These are phyloP conservation scores for Caenorhabditis drosophilae DNA, from an alignment of 2,888 invertebrate genomes.

Conservation along the genomic window DNA sequence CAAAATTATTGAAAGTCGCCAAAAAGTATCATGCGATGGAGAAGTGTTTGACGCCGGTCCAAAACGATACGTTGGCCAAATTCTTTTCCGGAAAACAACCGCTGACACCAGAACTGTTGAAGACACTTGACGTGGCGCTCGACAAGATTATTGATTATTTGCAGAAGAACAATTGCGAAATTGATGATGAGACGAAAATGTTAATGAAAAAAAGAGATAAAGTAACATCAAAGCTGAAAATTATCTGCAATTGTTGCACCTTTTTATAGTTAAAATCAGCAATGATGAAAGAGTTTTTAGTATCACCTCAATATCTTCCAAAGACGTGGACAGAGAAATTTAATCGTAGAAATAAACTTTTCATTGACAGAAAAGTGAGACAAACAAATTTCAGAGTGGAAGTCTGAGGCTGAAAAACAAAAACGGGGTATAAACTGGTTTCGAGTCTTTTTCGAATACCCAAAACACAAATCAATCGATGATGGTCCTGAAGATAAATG, in stretches of 20 bases:
- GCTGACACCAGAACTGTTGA: conserved; percentile 19
- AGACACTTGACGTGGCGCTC: conserved; percentile 28
- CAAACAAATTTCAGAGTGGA: conserved; percentile 24
- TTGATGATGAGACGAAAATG: conserved; percentile 38
- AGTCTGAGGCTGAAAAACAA: conserved; percentile 36
- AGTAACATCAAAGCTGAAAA: no score
- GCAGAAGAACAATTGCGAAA: conserved; percentile 33
- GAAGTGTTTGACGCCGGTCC: conserved; percentile 31
- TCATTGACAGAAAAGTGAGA: not conserved
- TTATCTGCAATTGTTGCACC: no score
- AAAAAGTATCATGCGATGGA: conserved; percentile 33
- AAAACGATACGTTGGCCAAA: conserved; percentile 38
- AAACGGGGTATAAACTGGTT: conserved; percentile 46
- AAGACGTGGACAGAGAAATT: conserved; percentile 42
- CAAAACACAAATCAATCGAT: conserved; percentile 43
- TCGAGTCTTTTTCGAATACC: conserved; percentile 37
- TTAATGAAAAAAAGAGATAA: conserved; percentile 37
- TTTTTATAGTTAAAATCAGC: conserved; percentile 45
- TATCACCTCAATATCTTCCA: conserved; percentile 45
- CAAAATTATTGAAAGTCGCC: conserved; percentile 36
- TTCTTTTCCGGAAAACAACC: conserved; percentile 47
- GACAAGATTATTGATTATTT: conserved; percentile 45
- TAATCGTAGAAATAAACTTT: conserved; percentile 7
- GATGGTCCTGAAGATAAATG: conserved; percentile 47
- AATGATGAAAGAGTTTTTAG: conserved; percentile 44